phyloP scores from a whole-genome alignment of 2,888 invertebrate species.

The Corbicula japonica region DNA sequence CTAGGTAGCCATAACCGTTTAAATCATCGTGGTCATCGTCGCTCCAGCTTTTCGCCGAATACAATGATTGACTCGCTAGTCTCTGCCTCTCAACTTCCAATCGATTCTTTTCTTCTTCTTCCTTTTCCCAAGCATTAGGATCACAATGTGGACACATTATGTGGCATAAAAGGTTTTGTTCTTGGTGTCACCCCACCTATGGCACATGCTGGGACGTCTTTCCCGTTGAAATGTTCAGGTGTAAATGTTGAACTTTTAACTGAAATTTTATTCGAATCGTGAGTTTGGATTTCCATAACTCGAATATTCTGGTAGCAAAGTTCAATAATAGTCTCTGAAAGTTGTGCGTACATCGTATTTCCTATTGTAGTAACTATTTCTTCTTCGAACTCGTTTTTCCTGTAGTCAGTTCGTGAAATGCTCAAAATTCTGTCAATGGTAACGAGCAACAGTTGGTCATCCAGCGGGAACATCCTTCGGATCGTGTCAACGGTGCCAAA shows the following conservation, averaged over 20 bases:
- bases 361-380: too few relatives aligned
- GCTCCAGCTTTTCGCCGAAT: too few relatives aligned
- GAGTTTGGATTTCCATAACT: not conserved
- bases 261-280: not conserved
- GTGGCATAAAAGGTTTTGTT: constrained; percentile 5
- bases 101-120: not conserved
- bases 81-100: not conserved
- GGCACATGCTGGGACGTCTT: too few relatives aligned
- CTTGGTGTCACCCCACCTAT: not conserved
- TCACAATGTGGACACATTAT: constrained; percentile 10
- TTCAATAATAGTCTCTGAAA: not conserved
- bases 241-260: not conserved
- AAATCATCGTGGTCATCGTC: too few relatives aligned
- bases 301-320: not conserved
- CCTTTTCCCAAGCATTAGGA: constrained; percentile 5
- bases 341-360: not conserved
- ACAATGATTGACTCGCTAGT: not conserved
- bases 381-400: too few relatives aligned
- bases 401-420: too few relatives aligned
- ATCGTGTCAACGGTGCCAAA: too few relatives aligned
- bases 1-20: too few relatives aligned
- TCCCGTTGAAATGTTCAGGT: too few relatives aligned
- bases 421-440: too few relatives aligned
- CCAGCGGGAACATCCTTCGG: not conserved
- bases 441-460: not conserved